These are phyloP conservation scores for Athrips mouffetella DNA, from an alignment of 2,888 invertebrate genomes.

Conservation along the genomic window DNA sequence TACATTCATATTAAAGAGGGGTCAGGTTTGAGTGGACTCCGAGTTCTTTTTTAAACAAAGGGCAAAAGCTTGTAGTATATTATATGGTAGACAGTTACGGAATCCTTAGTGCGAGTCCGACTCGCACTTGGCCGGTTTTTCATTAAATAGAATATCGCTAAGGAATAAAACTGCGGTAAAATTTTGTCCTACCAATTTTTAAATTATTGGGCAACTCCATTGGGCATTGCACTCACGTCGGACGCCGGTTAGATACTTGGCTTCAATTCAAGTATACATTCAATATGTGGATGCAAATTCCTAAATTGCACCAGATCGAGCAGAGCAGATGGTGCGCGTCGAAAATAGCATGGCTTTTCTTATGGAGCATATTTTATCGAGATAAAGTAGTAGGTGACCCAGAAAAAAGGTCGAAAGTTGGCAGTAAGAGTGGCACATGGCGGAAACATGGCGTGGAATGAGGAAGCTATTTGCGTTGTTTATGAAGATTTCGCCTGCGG, in stretches of 20 bases:
- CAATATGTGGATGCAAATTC: constrained; percentile 9
- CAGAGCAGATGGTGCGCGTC: constrained; percentile 10
- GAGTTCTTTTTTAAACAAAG: too few species aligned
- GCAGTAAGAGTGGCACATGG: constrained; percentile 13
- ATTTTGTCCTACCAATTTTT: too few species aligned
- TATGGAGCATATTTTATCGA: constrained; percentile 4
- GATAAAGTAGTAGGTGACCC: constrained; percentile 9
- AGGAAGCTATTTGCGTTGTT: constrained; percentile 17
- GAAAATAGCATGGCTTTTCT: constrained; percentile 7
- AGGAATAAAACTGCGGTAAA: too few species aligned
- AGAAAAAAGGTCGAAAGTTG: constrained; percentile 12
- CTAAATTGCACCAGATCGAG: constrained; percentile 12
- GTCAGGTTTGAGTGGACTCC: too few species aligned
- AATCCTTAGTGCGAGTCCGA: too few species aligned
- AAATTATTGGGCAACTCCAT: not conserved
- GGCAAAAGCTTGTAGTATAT: too few species aligned
- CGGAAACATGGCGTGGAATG: constrained; percentile 14
- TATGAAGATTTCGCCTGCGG: constrained; percentile 15
- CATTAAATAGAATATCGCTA: too few species aligned
- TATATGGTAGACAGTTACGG: too few species aligned
- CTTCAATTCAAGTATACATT: constrained; percentile 7
- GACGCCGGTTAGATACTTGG: constrained; percentile 10
- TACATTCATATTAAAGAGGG: too few species aligned
- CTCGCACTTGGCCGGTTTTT: too few species aligned
- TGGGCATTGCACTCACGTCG: constrained; percentile 1